Evolutionary conservation across 2,113 vertebrate genomes (phyloP).

Genomic region (Mobula hypostoma): DNA sequence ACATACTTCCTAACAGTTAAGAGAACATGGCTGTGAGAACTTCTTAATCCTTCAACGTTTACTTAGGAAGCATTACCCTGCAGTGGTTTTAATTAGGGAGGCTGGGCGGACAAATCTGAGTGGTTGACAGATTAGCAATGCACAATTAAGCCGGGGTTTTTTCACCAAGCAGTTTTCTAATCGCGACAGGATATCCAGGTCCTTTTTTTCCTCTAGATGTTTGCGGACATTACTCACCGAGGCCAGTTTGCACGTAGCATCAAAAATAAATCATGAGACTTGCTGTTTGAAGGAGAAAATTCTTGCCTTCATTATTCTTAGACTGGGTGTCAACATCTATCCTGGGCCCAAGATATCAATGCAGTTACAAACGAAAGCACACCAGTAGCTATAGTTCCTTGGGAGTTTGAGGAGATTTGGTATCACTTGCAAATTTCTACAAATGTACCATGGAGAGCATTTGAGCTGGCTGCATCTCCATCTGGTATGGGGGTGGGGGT

Average conservation of each 20-base stretch:
- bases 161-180: constrained; percentile 26
- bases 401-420: too few relatives aligned
- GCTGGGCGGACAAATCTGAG: constrained; percentile 52
- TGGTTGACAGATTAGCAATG: constrained; percentile 60
- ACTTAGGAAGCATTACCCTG: constrained; percentile 27
- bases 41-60: constrained; percentile 20
- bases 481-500: too few relatives aligned
- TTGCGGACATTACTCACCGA: background rate
- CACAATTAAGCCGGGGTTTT: constrained; percentile 62
- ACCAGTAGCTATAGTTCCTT: too few relatives aligned
- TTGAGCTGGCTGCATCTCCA: too few relatives aligned
- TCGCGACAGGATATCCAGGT: constrained; percentile 7
- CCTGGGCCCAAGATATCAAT: too few relatives aligned
- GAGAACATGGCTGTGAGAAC: constrained; percentile 27
- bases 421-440: too few relatives aligned
- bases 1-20: constrained; percentile 22
- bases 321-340: background rate
- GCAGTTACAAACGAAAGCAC: too few relatives aligned
- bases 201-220: background rate
- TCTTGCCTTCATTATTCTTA: background rate
- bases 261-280: background rate
- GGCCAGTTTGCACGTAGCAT: background rate
- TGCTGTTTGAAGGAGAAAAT: background rate
- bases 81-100: constrained; percentile 62
- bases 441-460: too few relatives aligned